A percentile compares a stretch with the other conserved stretches of the same genome.
phyloP scores from a whole-genome alignment of 1,140 invertebrate species.

The Drosophila kohkoa region DNA sequence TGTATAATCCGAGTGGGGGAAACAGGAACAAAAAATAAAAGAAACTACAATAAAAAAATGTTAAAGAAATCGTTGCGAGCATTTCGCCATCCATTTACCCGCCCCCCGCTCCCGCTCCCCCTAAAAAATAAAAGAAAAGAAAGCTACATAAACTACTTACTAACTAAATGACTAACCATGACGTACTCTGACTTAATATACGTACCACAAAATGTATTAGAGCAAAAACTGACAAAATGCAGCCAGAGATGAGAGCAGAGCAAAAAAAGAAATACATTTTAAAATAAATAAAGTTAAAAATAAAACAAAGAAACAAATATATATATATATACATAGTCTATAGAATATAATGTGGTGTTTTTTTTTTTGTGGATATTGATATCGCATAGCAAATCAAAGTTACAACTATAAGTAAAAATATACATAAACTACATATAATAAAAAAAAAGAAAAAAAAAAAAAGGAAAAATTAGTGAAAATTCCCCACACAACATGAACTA shows the following conservation, averaged over 20 bases:
- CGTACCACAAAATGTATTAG: slow-evolving; percentile 42
- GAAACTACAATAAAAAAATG: slow-evolving; percentile 8
- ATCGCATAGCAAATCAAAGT: slow-evolving; percentile 74
- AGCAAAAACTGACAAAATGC: neutral
- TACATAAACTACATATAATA: neutral
- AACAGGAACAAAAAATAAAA: neutral
- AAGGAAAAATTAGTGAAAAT: slow-evolving; percentile 41
- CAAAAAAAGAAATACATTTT: slow-evolving; percentile 49
- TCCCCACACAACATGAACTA: slow-evolving; percentile 19
- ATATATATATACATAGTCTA: slow-evolving; percentile 33
- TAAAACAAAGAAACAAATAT: slow-evolving; percentile 3
- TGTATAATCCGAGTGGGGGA: neutral
- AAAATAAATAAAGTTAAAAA: slow-evolving; percentile 56
- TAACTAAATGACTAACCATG: slow-evolving; percentile 24
- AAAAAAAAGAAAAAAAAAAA: slow-evolving; percentile 5
- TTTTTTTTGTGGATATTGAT: slow-evolving; percentile 62
- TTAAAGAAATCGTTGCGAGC: neutral
- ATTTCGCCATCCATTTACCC: neutral
- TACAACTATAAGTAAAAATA: slow-evolving; percentile 48
- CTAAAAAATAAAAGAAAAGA: neutral
- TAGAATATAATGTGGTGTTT: slow-evolving; percentile 31
- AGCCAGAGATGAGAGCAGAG: neutral
- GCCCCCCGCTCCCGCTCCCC: neutral
- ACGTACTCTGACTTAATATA: slow-evolving; percentile 52
- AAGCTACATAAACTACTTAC: neutral